Conservation (phyloP, 1,140 invertebrate species). For the Oryctes rhinoceros region DNA sequence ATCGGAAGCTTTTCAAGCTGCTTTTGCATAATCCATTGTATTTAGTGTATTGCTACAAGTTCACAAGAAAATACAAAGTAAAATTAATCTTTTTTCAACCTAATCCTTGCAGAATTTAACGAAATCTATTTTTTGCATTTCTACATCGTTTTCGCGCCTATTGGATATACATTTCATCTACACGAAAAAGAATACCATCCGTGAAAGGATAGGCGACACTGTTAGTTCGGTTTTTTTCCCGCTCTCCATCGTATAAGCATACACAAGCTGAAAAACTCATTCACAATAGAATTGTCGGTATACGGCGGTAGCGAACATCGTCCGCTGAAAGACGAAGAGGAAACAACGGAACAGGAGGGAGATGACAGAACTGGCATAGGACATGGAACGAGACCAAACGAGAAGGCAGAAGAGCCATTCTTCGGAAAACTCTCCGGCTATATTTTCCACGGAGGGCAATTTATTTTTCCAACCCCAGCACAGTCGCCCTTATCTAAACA, state of each 20-base stretch:
- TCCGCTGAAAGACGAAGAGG: neutral
- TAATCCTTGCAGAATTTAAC: too few relatives aligned
- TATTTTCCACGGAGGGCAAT: constrained; percentile 61
- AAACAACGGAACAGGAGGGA: neutral
- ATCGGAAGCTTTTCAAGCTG: too few relatives aligned
- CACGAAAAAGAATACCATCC: neutral
- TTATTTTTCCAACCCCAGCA: constrained; percentile 61
- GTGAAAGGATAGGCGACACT: neutral
- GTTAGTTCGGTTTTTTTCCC: neutral
- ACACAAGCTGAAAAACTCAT: neutral
- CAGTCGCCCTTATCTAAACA: constrained; percentile 60
- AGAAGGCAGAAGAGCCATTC: constrained; percentile 48
- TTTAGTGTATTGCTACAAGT: too few relatives aligned
- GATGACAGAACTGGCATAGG: neutral
- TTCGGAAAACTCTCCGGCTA: constrained; percentile 60
- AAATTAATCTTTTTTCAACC: too few relatives aligned
- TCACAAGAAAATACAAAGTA: too few relatives aligned
- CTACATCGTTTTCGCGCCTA: too few relatives aligned
- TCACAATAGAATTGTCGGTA: constrained; percentile 3
- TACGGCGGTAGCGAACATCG: constrained; percentile 3
- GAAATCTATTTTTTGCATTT: too few relatives aligned
- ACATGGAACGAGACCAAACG: neutral
- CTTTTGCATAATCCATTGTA: too few relatives aligned
- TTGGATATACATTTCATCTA: neutral
- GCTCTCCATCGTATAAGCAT: neutral